Evolutionary conservation across 2,888 invertebrate species (phyloP), one percentile per base, ranked within the genome.

Genomic region (Hyalella azteca): DNA sequence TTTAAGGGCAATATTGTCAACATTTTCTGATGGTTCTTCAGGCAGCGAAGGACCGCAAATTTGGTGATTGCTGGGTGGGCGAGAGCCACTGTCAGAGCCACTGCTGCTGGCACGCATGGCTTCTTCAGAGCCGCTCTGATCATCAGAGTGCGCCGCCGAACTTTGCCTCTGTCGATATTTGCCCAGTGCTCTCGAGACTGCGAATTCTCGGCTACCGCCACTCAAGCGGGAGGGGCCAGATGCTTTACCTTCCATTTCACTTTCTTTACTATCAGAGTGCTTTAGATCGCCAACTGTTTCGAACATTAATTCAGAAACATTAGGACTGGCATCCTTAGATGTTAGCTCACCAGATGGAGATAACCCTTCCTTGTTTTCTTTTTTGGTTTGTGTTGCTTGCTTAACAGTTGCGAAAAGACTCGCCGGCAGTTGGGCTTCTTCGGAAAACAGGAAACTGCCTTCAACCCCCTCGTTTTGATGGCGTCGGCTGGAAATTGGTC

Each of bases 191-290:
- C 94, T 89, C 0, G 94, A 94, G 0, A 94, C 94, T 0, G 94
- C 94, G 88, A 94, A 94, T 87, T 94, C 94, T 91, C 94, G 93
- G 13, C 93, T 92, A 22, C 93, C 91, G 29, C 92, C 92, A 82
- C 91, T 84, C 81, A 79, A 82, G 78, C 78, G 83, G 66, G 54
- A 79, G 77, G 75, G 83, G 48, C 78, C 81, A 3, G 78, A 50
- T 39, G 80, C 79, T 49, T 81, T 83, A 32, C 78, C 73, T 22
- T 84, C 84, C 32, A 73, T 73, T n/a, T 82, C 82, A 48, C 82
- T 81, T 41, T 82, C 83, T 36, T 83, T 39, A 77, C 80, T 75
- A 83, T 80, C 0, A 90, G 89, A 66, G 90, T 90, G 91, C 88
- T 93, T 93, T 0, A 91, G 91, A 84, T 93, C 93, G 29, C 93